Evolutionary conservation across 2,797 vertebrate species (phyloP), one percentile per base, ranked within the genome.

Genomic region (Salarias fasciatus): DNA sequence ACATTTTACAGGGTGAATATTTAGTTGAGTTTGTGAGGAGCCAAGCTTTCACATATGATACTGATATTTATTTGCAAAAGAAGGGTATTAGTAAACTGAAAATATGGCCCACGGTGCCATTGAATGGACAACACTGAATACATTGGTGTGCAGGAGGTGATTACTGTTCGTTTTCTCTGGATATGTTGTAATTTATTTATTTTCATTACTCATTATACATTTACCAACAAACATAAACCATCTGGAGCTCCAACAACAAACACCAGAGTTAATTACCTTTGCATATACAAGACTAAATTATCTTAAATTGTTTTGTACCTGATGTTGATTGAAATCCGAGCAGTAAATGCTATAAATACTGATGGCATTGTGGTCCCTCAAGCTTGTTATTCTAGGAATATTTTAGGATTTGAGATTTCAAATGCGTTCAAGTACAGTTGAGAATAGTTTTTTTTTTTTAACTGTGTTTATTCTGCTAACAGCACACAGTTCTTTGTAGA

Each of bases 401-500:
- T 35, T 42, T 15, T 0, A 44, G 4, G 44, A 56, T 64, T 9
- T 9, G 56, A 61, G 44, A 46, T 31, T 10, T 59, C 48, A 42
- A 28, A 43, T 18, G 15, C 2, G 37, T 29, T 1, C 3, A 75
- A 31, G 53, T 62, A 40, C 62, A 30, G 54, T 15, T n/a, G 33
- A 10, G 53, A 61, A 62, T 53, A 8, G 54, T 45, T 59, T 56
- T 33, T 40, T 18, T 45, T 59, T 56, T 33, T 40, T 18, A 35
- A 61, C 28, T 30, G 1, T 64, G 31, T 37, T 59, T 58, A 35
- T 67, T 42, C 13, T 60, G 47, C 45, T 51, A 5, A 35, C 5
- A 29, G 55, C 41, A 15, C 6, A 14, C n/a, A 7, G 8, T 29
- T 11, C 56, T 66, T 72, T 72, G 56, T 69, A 66, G 35, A 63